Evolutionary conservation across 2,797 vertebrate species (phyloP).

Genomic region (Falco columbarius): DNA sequence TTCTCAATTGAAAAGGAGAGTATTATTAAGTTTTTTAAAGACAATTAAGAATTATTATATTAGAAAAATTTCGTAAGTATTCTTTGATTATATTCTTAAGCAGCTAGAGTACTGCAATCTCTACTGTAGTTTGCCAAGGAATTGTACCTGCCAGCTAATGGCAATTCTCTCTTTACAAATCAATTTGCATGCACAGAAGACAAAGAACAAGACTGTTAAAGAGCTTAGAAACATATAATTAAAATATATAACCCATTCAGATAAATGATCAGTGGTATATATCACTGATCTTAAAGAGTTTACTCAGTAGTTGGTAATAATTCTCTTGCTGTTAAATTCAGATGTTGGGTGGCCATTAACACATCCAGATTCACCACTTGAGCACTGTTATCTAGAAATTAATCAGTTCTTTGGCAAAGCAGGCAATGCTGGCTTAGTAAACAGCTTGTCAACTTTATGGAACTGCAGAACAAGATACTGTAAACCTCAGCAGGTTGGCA

Average conservation of each 20-base stretch:
- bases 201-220: background rate
- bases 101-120: background rate
- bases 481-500: background rate
- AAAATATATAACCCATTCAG: background rate
- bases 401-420: background rate
- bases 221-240: background rate
- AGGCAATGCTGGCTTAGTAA: background rate
- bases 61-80: background rate
- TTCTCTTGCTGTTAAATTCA: background rate
- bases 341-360: background rate
- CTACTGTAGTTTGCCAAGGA: background rate
- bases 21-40: background rate
- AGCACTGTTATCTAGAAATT: background rate
- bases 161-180: background rate
- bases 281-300: background rate
- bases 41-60: background rate
- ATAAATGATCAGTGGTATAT: background rate
- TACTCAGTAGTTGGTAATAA: background rate
- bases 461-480: background rate
- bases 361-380: background rate
- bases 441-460: background rate
- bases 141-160: background rate
- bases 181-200: background rate
- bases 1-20: background rate
- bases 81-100: background rate